Evolutionary conservation across 2,113 vertebrate species (phyloP), one percentile per base, ranked within the genome.

Genomic region (Leucopternis melanops): DNA sequence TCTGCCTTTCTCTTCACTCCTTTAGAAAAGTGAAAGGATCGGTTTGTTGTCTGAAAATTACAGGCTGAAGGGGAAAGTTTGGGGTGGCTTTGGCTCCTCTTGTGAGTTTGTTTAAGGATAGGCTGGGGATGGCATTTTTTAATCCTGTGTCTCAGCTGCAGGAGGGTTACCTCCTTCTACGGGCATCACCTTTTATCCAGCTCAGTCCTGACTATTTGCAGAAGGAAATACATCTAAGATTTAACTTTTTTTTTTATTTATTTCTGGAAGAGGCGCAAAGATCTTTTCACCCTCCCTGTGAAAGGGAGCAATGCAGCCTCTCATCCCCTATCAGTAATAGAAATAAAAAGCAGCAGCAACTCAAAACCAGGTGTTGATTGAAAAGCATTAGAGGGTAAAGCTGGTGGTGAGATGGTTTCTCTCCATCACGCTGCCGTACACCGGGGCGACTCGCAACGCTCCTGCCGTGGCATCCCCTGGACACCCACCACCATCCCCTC

Each of bases 11-110:
- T 94, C 91, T 95, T 80, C 2, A 0, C 85, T 95, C 59, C 85
- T 94, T 94, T 96, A 93, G 87, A 96, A 87, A 78, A 95, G 81
- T 63, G 87, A 93, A 94, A 95, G 89, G 62, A 96, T 94, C 6
- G 15, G 85, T 87, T 96, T 94, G 94, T 95, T 96, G 74, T 92
- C 86, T 95, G 92, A 89, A 97, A 97, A 95, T 96, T 97, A 95
- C 94, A 97, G 92, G 78, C 87, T 96, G 84, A 80, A 87, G 50
- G 89, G 89, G 69, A 93, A 96, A 96, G 70, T 97, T 96, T 92
- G 81, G 89, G 90, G 87, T 16, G 27, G 94, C 81, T 77, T 91
- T 96, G 96, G 93, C 94, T 96, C 80, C 81, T 86, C 71, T 77
- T 9, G 2, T 38, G 95, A 63, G 89, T 92, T 95, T 95, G 89